Base-by-base conservation (phyloP, 2,888 invertebrate species). In the Drosophila koepferae region DNA sequence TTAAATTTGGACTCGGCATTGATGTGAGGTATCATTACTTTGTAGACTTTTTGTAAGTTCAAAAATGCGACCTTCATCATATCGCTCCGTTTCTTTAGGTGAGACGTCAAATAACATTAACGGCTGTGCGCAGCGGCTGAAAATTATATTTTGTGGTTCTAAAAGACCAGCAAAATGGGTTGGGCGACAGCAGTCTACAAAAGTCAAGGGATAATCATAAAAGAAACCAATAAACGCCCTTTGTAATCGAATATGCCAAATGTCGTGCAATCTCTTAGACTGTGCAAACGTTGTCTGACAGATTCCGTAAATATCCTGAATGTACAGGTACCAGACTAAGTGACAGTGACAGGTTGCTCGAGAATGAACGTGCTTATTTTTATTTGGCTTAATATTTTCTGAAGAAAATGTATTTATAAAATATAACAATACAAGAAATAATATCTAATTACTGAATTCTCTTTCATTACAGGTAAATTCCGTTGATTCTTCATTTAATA, bases 401-500 rank as follows among this genome's bases (percentile, higher is more conserved):
- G 49, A 20, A 12, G 0, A 12, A 38, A 44, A 36, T 2, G 18
- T 6, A 31, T 46, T 54, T 53, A 54, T 14, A 10, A 34, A 46
- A 56, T 4, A 56, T 12, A 36, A 8, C 10, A 48, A 2, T 14
- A 8, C 10, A 43, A 1, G 8, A 1, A 1, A 36, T 28, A 40
- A 16, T 12, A 64, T 44, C 63, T 82, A 76, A 77, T 72, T 68
- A 55, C 2, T n/a, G 16, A 49, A 20, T 4, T 40, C 56, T 44
- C 20, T 65, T 34, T 63, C 56, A 18, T 86, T 80, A 6, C 75
- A 88, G 86, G 80, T 88, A 74, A 88, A 75, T 72, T 46, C 49
- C 18, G 6, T 23, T 41, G 14, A n/a, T 31, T 70, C 2, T 51
- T 28, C 43, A 43, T 23, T 18, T 16, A 10, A 49, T 41, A 12